Evolutionary conservation across 2,797 vertebrate genomes (phyloP).

Genomic region (Catamblyrhynchus diadema): DNA sequence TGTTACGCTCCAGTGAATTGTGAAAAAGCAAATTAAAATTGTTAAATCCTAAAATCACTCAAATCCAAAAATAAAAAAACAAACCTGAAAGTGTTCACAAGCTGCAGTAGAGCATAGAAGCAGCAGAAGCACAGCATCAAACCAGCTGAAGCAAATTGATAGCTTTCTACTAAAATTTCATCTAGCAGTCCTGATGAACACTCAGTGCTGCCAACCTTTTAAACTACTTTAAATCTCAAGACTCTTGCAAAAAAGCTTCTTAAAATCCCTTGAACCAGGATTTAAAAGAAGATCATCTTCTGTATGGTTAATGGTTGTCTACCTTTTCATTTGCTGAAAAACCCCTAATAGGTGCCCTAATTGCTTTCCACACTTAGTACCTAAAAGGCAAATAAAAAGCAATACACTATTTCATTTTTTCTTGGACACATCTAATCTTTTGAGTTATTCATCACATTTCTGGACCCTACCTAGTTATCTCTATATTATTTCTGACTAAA

Average conservation of each 20-base stretch:
- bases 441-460: not conserved
- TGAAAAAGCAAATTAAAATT: not conserved
- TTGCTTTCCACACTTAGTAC: not conserved
- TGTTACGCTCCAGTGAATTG: not conserved
- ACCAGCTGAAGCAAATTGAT: not conserved
- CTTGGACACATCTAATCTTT: not conserved
- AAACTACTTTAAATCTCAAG: not conserved
- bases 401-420: not conserved
- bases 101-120: not conserved
- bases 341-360: not conserved
- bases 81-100: not conserved
- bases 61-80: not conserved
- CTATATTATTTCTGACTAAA: not conserved
- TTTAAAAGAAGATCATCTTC: not conserved
- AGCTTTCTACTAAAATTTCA: not conserved
- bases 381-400: not conserved
- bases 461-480: not conserved
- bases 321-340: not conserved
- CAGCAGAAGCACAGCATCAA: not conserved
- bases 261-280: not conserved
- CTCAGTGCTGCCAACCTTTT: not conserved
- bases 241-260: not conserved
- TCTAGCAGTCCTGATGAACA: not conserved
- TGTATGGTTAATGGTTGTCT: not conserved
- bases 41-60: not conserved